Conservation (phyloP, 2,888 invertebrate species). For the Philereme transversata region DNA sequence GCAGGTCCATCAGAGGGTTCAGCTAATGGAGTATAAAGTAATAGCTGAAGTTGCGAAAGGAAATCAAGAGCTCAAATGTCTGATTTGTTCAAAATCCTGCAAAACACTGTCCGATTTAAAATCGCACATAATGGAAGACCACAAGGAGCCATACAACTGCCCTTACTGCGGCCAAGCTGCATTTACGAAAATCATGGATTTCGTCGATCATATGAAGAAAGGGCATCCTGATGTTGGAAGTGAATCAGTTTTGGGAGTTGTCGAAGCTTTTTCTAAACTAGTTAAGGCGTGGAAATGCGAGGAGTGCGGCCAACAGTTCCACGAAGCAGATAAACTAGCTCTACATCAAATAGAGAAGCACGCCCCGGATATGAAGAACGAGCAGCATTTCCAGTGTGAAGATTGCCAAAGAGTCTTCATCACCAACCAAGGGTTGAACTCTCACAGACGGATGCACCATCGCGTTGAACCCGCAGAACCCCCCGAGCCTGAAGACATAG, state of each 20-base stretch:
- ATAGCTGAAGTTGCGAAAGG: conserved; percentile 72
- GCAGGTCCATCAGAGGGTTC: conserved; percentile 73
- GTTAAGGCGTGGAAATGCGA: conserved; percentile 79
- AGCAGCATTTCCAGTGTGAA: conserved; percentile 67
- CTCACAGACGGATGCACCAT: conserved; percentile 71
- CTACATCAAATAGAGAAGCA: conserved; percentile 71
- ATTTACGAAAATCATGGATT: conserved; percentile 69
- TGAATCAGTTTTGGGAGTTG: conserved; percentile 67
- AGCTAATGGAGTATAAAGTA: conserved; percentile 76
- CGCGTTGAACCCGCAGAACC: conserved; percentile 56
- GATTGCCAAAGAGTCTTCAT: conserved; percentile 74
- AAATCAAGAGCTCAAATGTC: conserved; percentile 69
- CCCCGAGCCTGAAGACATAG: conserved; percentile 53
- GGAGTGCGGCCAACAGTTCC: conserved; percentile 73
- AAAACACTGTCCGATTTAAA: conserved; percentile 67
- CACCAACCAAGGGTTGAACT: conserved; percentile 69
- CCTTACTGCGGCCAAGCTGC: conserved; percentile 63
- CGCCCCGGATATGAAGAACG: conserved; percentile 62
- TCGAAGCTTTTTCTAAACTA: conserved; percentile 72
- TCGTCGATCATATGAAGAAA: conserved; percentile 69
- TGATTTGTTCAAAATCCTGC: conserved; percentile 68
- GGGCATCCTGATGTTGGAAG: conserved; percentile 70
- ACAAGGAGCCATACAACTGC: conserved; percentile 69
- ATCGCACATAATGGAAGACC: conserved; percentile 72
- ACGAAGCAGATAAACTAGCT: conserved; percentile 73